phyloP scores from a whole-genome alignment of 1,140 invertebrate genomes.

The Drosophila pseudoobscura region DNA sequence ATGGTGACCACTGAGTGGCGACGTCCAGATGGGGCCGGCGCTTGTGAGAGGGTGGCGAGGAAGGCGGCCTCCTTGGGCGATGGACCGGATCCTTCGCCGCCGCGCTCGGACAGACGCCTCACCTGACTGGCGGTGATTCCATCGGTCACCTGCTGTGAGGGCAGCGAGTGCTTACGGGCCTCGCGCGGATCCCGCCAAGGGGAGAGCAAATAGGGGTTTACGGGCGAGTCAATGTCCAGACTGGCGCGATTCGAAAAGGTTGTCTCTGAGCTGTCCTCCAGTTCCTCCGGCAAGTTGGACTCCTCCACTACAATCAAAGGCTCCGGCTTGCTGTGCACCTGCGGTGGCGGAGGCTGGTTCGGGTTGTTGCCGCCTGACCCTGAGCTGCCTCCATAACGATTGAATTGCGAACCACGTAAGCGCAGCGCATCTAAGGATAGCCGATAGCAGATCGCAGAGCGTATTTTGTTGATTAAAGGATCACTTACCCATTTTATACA shows the following conservation, averaged over 20 bases:
- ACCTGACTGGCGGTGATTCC: slow-evolving; percentile 94
- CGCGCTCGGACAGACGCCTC: slow-evolving; percentile 90
- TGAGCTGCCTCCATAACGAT: slow-evolving; percentile 72
- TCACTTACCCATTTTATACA: slow-evolving; percentile 73
- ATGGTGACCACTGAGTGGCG: slow-evolving; percentile 93
- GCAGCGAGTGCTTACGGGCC: slow-evolving; percentile 90
- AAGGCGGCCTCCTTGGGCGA: slow-evolving; percentile 90
- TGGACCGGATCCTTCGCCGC: slow-evolving; percentile 88
- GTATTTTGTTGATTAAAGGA: slow-evolving; percentile 13
- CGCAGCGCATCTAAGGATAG: slow-evolving; percentile 72
- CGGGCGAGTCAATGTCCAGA: slow-evolving; percentile 89
- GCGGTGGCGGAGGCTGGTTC: slow-evolving; percentile 12
- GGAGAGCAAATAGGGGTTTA: slow-evolving; percentile 91
- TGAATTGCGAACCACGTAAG: slow-evolving; percentile 84
- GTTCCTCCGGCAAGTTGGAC: slow-evolving; percentile 87
- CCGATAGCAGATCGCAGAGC: background rate
- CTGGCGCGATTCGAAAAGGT: slow-evolving; percentile 85
- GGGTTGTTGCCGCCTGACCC: slow-evolving; percentile 20
- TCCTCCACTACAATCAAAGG: slow-evolving; percentile 93
- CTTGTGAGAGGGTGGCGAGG: slow-evolving; percentile 90
- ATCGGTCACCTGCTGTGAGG: slow-evolving; percentile 91
- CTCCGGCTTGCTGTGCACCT: slow-evolving; percentile 84
- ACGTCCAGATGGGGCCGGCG: slow-evolving; percentile 89
- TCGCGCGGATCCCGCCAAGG: slow-evolving; percentile 88
- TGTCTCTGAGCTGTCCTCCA: slow-evolving; percentile 84